Evolutionary conservation across 2,888 invertebrate species (phyloP), one percentile per base, ranked within the genome.

Genomic region (Plagodis pulveraria): DNA sequence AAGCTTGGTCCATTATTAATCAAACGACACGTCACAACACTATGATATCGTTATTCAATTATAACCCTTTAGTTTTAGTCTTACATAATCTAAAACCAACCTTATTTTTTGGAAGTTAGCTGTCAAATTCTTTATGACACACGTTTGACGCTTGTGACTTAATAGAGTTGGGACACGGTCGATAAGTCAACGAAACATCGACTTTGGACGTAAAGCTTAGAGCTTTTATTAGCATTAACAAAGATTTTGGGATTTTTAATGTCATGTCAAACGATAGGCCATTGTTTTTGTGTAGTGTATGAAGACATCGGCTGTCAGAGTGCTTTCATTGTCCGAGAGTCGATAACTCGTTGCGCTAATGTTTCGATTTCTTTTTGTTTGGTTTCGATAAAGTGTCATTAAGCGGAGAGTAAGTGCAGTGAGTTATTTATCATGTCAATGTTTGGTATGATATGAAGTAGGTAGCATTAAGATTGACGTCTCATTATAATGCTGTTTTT

Each of bases 21-120:
- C 92, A 91, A 86, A 81, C 65, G 77, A 81, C 87, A 86, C 89
- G 92, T 91, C 92, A 92, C 84, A 91, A 91, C 91, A 91, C 85
- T 85, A 84, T 84, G 87, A 91, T 91, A 90, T 86, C 81, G 84
- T 89, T 85, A 87, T 85, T 88, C 86, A 86, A 86, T 87, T 86
- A 86, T 81, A 87, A 87, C 89, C 86, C 86, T 84, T 90, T 87
- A 78, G 78, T 81, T 79, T 67, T 61, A 38, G 40, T 38, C 34
- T 6, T 7, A 12, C 6, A 5, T 36, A 52, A 38, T 36, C 5
- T 4, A 79, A 74, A 65, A 52, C n/a, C 1, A 62, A 72, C 69
- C 53, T 50, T 70, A 69, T 50, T 0, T 0, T 0, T 4, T 2
- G 0, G 0, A 0, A 0, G 0, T 9, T 52, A 72, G 53, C 62